Conservation (phyloP, 2,797 vertebrate genomes). For the Morelia viridis region DNA sequence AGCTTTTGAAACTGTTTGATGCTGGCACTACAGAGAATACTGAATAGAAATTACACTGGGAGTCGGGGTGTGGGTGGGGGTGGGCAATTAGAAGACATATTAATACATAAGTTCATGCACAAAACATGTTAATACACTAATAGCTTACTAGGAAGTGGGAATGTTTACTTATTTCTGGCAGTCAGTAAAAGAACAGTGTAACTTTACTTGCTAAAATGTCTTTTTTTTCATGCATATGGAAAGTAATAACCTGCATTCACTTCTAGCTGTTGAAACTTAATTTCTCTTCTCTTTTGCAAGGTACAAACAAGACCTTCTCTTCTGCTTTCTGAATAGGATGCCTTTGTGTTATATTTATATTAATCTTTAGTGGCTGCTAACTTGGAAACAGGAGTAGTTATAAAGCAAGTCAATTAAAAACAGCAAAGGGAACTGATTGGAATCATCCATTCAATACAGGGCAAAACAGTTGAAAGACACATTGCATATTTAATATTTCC, state of each 20-base stretch:
- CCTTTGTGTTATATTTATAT: background rate
- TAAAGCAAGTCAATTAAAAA: conserved; percentile 8
- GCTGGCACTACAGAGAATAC: conserved; percentile 68
- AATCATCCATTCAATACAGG: background rate
- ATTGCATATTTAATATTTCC: conserved; percentile 24
- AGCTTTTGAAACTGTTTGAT: conserved; percentile 77
- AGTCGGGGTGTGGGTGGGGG: background rate
- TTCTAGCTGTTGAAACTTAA: background rate
- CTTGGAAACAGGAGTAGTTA: background rate
- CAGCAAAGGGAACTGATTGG: background rate
- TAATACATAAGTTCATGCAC: conserved; percentile 13
- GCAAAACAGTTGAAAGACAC: conserved; percentile 34
- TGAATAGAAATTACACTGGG: conserved; percentile 74
- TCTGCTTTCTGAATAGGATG: background rate
- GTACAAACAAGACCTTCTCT: background rate
- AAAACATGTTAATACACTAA: conserved; percentile 53
- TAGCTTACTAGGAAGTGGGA: conserved; percentile 46
- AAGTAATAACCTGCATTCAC: background rate
- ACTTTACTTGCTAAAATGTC: conserved; percentile 37
- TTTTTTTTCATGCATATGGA: background rate
- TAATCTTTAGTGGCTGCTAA: background rate
- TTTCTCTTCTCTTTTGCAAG: background rate
- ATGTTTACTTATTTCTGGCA: conserved; percentile 59
- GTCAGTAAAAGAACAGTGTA: conserved; percentile 54
- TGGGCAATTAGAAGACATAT: conserved; percentile 71